Evolutionary conservation across 2,888 invertebrate species (phyloP), one percentile per base, ranked within the genome.

Genomic region (Drosophila robusta): DNA sequence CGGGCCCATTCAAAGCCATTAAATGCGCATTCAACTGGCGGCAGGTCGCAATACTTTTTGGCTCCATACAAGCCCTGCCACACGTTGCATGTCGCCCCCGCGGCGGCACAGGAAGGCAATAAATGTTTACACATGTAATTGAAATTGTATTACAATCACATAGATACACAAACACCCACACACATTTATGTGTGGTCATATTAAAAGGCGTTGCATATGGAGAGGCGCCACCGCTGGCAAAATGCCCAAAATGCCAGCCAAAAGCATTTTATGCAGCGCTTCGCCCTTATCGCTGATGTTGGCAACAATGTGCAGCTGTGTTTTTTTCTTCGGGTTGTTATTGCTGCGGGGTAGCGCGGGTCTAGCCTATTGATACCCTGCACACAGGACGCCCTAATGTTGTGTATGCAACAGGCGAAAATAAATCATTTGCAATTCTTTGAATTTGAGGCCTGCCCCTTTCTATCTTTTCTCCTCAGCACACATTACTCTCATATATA

Each of bases 91-190:
- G 44, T 14, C 16, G 46, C 24, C 29, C n/a, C 41, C 50, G 51
- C 39, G 55, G 47, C 52, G 1, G 26, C 42, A 58, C 70, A 75
- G 78, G 76, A 76, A 68, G 74, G 78, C 83, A 84, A 78, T 83
- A 77, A 77, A 84, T 83, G 86, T 84, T 84, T 85, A 83, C 84
- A 83, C 83, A 78, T 83, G 83, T 84, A 86, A 84, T 84, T 84
- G 83, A 81, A 86, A 83, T 86, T 86, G 75, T 83, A 82, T 85
- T 83, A 77, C 85, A 85, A 72, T 82, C 80, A 67, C 68, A 85
- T 76, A 80, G 54, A 80, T 61, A 67, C 34, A 36, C 41, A 50
- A 41, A 18, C 44, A 24, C 8, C 12, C 16, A 51, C 16, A 54
- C 12, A 42, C 12, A 18, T 34, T 14, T 50, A 55, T 36, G n/a